Evolutionary conservation across 2,113 vertebrate genomes (phyloP), one percentile per base, ranked within the genome.

Genomic region (Mormoops blainvillei): DNA sequence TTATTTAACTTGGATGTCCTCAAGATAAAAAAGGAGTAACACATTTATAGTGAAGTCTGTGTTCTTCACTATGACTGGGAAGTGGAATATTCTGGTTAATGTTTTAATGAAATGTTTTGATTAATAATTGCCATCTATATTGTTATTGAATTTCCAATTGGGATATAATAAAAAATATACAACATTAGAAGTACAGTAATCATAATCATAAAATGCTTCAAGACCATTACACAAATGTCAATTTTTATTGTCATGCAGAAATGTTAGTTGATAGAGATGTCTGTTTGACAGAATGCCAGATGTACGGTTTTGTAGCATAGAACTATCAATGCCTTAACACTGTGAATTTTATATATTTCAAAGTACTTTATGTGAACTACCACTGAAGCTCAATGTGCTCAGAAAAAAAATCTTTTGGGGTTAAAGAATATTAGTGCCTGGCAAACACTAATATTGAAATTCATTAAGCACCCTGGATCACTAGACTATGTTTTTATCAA

Each of bases 121-220:
- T 96, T 96, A 93, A 96, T 82, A 90, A 93, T 92, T 96, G 22
- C 43, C 70, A 19, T 86, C 3, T 38, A 16, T 80, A 19, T 83
- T 15, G 50, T 94, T 86, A 96, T 93, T 97, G 86, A 36, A 94
- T 95, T 98, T 95, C 14, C 81, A 93, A 4, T 52, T 61, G 58
- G 14, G 11, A 86, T 73, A 81, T 94, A 85, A 84, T 94, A 86
- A 95, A 97, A 89, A n/a, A 67, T 36, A 74, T 0, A 81, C 41
- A 73, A 76, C 38, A 54, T 91, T 91, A 94, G 45, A 93, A 86
- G 16, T 77, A 54, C 31, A 93, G 84, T 65, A 58, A 92, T 93
- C 74, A 43, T 28, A 68, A 70, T 80, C 85, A 94, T 96, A 96
- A 96, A 94, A 95, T 70, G 28, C 74, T 95, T 95, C 50, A 65